Evolutionary conservation across 1,140 invertebrate species (phyloP).

Genomic region (Hypsibius dujardini): DNA sequence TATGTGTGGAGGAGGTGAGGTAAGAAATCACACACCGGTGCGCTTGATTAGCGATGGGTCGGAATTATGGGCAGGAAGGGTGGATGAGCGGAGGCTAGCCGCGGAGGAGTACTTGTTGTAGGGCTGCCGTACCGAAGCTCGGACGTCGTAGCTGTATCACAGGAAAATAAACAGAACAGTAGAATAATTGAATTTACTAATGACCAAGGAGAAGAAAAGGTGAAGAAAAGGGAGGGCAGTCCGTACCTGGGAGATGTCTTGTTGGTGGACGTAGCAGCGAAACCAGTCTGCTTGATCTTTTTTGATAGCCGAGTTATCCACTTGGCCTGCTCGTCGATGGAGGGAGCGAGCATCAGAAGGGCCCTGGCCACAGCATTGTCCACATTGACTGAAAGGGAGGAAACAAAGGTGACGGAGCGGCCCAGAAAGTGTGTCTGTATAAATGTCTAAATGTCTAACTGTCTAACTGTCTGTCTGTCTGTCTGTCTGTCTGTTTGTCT

Average conservation of each 20-base stretch:
- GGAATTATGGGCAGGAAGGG: conserved; percentile 22
- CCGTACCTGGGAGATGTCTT: conserved; percentile 49
- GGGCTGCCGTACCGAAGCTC: conserved; percentile 24
- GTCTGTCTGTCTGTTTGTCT: too few species aligned
- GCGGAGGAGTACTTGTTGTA: conserved; percentile 23
- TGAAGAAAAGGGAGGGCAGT: too few species aligned
- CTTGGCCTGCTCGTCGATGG: conserved; percentile 65
- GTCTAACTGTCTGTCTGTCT: too few species aligned
- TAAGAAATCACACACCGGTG: conserved; percentile 10
- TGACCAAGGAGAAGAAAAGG: neutral
- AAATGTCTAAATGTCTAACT: too few species aligned
- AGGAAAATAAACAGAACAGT: neutral
- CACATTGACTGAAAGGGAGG: conserved; percentile 48
- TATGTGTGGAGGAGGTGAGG: too few species aligned
- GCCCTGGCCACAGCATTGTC: conserved; percentile 82
- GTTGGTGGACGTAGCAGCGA: conserved; percentile 52
- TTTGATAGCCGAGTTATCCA: conserved; percentile 78
- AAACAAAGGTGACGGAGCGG: conserved; percentile 8
- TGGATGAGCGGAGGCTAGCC: conserved; percentile 21
- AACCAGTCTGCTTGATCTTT: conserved; percentile 80
- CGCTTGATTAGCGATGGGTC: neutral
- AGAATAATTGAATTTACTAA: neutral
- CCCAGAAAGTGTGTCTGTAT: too few species aligned
- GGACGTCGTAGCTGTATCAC: conserved; percentile 18
- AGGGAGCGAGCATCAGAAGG: conserved; percentile 62